These are phyloP conservation scores for Drosophila silvestris DNA, from an alignment of 2,888 invertebrate genomes.

Conservation along the genomic window DNA sequence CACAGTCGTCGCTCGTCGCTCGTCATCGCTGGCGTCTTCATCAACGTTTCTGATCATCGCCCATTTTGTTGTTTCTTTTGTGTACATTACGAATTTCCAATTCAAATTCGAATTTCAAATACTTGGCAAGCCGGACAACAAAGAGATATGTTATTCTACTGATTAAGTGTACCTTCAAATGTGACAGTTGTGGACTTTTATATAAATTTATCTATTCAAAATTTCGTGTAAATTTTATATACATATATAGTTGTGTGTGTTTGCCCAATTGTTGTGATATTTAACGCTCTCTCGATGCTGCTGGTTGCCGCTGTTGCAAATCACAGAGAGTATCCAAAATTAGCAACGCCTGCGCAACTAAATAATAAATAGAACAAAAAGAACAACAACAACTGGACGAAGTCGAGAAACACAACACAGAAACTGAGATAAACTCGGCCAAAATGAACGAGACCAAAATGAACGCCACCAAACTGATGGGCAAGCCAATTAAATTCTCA, in stretches of 20 bases:
- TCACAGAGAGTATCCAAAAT: constrained; percentile 60
- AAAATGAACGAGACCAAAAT: constrained; percentile 69
- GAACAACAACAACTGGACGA: constrained; percentile 8
- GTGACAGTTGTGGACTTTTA: constrained; percentile 1
- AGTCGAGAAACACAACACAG: constrained; percentile 7
- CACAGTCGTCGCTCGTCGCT: constrained; percentile 55
- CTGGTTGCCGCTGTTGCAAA: constrained; percentile 27
- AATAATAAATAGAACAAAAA: background rate
- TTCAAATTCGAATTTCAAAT: constrained; percentile 20
- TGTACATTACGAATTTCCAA: constrained; percentile 36
- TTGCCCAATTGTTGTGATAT: constrained; percentile 15
- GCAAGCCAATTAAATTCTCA: constrained; percentile 83
- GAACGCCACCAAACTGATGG: constrained; percentile 77
- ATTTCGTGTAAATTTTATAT: background rate
- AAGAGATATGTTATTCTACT: constrained; percentile 31
- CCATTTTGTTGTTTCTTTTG: constrained; percentile 25
- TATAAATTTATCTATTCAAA: background rate
- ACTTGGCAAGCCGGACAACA: background rate
- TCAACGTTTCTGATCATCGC: constrained; percentile 10
- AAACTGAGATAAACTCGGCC: constrained; percentile 32
- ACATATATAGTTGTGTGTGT: constrained; percentile 10
- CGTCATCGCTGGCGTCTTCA: constrained; percentile 12
- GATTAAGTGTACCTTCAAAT: constrained; percentile 17
- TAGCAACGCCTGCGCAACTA: constrained; percentile 57
- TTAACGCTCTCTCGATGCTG: constrained; percentile 40